These are phyloP conservation scores for Microplitis manilae DNA, from an alignment of 2,888 invertebrate species.

Conservation along the genomic window DNA sequence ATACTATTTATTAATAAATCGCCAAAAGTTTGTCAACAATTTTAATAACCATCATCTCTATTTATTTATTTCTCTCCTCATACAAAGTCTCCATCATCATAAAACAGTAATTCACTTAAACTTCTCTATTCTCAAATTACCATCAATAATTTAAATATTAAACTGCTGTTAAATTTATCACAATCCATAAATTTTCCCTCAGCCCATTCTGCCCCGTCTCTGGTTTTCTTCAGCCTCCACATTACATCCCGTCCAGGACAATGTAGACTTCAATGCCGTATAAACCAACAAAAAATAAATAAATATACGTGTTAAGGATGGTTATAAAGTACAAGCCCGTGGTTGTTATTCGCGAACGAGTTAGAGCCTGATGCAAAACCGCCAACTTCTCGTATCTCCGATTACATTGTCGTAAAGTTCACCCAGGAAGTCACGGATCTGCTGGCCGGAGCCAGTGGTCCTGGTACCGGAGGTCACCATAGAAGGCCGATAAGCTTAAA, in stretches of 20 bases:
- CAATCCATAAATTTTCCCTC: too few species aligned
- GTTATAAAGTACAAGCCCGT: not conserved
- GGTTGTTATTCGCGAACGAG: constrained; percentile 29
- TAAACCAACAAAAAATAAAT: not conserved
- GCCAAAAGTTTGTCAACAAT: too few species aligned
- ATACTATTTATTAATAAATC: too few species aligned
- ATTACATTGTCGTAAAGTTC: constrained; percentile 47
- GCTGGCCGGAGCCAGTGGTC: constrained; percentile 31
- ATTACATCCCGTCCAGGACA: not conserved
- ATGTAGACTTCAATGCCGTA: not conserved
- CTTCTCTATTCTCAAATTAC: too few species aligned
- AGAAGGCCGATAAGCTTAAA: not conserved
- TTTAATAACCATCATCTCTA: too few species aligned
- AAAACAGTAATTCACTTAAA: too few species aligned
- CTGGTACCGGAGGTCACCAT: not conserved
- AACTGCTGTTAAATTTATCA: too few species aligned
- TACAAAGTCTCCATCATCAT: too few species aligned
- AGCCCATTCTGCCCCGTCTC: too few species aligned
- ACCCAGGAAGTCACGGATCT: constrained; percentile 50
- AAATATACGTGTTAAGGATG: constrained; percentile 8
- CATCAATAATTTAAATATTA: too few species aligned
- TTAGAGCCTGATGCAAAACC: constrained; percentile 25
- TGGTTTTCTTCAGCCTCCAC: not conserved
- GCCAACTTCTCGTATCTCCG: constrained; percentile 21
- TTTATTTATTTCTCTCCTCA: too few species aligned